Evolutionary conservation across 2,888 invertebrate species (phyloP).

Genomic region (Punctoribates punctum): DNA sequence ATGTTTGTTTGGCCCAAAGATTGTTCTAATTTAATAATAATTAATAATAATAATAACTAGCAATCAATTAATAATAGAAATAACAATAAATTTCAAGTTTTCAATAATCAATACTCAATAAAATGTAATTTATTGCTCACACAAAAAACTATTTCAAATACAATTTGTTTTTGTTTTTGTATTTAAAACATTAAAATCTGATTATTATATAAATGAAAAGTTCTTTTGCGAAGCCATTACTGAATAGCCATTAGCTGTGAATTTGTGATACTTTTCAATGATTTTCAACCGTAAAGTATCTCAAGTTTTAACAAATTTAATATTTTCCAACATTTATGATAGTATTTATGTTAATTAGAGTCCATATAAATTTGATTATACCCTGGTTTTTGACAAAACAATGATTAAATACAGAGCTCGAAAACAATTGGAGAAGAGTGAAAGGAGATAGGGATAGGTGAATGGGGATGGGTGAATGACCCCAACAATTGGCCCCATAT

Average conservation of each 20-base stretch:
- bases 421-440: not conserved
- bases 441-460: not conserved
- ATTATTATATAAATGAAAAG: no score
- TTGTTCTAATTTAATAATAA: not conserved
- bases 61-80: not conserved
- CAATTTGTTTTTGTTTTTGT: no score
- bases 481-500: constrained; percentile 23
- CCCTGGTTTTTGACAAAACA: not conserved
- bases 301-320: not conserved
- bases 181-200: no score
- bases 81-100: not conserved
- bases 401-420: not conserved
- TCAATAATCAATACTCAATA: not conserved
- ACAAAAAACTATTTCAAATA: not conserved
- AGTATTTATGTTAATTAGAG: constrained; percentile 6
- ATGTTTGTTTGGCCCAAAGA: not conserved
- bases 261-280: not conserved
- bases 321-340: not conserved
- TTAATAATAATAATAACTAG: constrained; percentile 9
- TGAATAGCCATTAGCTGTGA: not conserved
- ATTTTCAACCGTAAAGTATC: not conserved
- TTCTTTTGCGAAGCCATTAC: no score
- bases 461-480: not conserved
- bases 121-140: not conserved
- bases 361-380: constrained; percentile 11